phyloP scores from a whole-genome alignment of 2,888 invertebrate genomes.

The Lomographa bimaculata region DNA sequence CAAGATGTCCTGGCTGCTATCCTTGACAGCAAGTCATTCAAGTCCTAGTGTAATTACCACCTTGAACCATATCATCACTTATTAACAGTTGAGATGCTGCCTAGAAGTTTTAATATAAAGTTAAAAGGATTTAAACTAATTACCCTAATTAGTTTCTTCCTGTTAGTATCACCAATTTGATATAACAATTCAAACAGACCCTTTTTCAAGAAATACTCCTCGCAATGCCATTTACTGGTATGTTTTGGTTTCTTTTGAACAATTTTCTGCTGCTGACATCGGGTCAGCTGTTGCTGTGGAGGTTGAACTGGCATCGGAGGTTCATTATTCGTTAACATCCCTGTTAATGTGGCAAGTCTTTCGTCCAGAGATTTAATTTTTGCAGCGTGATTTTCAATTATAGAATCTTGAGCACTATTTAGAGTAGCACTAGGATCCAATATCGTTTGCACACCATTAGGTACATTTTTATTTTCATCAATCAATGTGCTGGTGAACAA shows the following conservation, averaged over 20 bases:
- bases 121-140: too few species aligned
- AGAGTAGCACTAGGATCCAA: neutral
- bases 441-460: constrained; percentile 9
- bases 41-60: too few species aligned
- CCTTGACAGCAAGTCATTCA: too few species aligned
- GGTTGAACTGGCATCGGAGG: constrained; percentile 17
- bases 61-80: too few species aligned
- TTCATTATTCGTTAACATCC: constrained; percentile 48
- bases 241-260: constrained; percentile 34
- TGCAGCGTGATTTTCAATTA: constrained; percentile 53
- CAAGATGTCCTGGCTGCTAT: too few species aligned
- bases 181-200: constrained; percentile 66
- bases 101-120: too few species aligned
- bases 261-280: constrained; percentile 37
- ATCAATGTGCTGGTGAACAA: constrained; percentile 62
- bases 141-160: constrained; percentile 63
- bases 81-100: too few species aligned
- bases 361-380: constrained; percentile 66
- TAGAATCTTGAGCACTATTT: constrained; percentile 32
- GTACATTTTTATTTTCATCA: constrained; percentile 9
- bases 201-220: constrained; percentile 69
- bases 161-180: constrained; percentile 65
- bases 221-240: constrained; percentile 72
- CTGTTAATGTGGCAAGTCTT: constrained; percentile 59
- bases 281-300: neutral